phyloP scores from a whole-genome alignment of 2,113 vertebrate species.

The Phrynosoma platyrhinos region DNA sequence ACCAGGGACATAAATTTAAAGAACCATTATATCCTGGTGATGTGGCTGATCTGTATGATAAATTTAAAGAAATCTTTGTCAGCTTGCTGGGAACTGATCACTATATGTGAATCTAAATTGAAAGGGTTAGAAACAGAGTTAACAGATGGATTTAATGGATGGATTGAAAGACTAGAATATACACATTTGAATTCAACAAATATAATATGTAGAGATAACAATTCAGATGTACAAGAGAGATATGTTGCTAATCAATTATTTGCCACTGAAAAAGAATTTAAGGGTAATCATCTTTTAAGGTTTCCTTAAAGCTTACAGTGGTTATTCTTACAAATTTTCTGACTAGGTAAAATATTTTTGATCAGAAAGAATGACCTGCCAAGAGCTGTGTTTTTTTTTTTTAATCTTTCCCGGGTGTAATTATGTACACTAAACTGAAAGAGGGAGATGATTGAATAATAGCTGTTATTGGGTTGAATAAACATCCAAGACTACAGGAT shows the following conservation, averaged over 20 bases:
- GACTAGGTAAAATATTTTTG: conserved; percentile 5
- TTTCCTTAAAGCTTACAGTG: neutral
- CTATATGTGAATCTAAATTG: neutral
- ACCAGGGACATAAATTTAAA: neutral
- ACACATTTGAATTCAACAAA: neutral
- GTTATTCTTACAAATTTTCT: conserved; percentile 2
- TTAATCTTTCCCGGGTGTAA: neutral
- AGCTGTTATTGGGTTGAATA: conserved; percentile 15
- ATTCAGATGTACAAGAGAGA: neutral
- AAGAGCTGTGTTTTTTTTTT: conserved; percentile 16
- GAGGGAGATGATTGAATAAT: neutral
- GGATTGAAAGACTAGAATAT: neutral
- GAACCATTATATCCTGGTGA: neutral
- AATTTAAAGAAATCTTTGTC: neutral
- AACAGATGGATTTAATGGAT: neutral
- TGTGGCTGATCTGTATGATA: neutral
- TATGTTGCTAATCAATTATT: neutral
- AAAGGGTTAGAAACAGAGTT: neutral
- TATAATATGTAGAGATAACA: neutral
- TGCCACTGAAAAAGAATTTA: neutral
- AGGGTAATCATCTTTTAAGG: neutral
- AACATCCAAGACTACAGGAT: conserved; percentile 3
- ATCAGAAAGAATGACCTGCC: conserved; percentile 4
- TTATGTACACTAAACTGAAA: conserved; percentile 18
- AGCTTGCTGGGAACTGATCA: neutral